Evolutionary conservation across 2,888 invertebrate species (phyloP).

Genomic region (Andrena flavipes): DNA sequence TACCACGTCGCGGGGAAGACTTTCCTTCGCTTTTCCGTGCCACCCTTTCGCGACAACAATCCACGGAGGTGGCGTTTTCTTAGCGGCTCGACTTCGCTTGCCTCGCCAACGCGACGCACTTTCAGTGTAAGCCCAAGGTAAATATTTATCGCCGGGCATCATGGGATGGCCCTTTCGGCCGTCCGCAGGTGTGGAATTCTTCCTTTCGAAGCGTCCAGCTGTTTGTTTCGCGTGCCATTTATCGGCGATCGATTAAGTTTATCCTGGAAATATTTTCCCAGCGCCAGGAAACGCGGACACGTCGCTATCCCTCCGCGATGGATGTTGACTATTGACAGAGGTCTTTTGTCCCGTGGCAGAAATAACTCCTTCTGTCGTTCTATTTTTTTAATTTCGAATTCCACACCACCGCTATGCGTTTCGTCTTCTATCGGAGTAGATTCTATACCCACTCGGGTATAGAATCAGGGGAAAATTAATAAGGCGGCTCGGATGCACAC

Average conservation of each 20-base stretch:
- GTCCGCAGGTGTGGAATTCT: constrained; percentile 21
- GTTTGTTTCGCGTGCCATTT: constrained; percentile 35
- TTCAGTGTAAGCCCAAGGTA: constrained; percentile 71
- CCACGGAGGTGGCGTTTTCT: constrained; percentile 60
- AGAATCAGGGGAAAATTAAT: constrained; percentile 42
- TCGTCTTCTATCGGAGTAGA: constrained; percentile 17
- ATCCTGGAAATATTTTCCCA: constrained; percentile 48
- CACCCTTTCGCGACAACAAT: constrained; percentile 54
- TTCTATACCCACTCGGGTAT: constrained; percentile 17
- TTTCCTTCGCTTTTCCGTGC: constrained; percentile 47
- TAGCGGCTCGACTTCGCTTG: constrained; percentile 61
- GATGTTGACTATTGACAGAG: neutral
- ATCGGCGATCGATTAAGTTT: constrained; percentile 52
- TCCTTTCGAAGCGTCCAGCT: constrained; percentile 21
- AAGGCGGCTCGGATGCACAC: constrained; percentile 23
- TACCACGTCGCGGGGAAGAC: constrained; percentile 60
- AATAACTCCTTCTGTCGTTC: constrained; percentile 8
- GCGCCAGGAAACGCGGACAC: neutral
- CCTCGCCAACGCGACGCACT: constrained; percentile 62
- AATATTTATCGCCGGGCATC: constrained; percentile 78
- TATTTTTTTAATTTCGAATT: constrained; percentile 7
- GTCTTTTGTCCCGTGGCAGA: neutral
- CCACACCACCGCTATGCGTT: constrained; percentile 4
- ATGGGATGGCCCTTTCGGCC: constrained; percentile 63
- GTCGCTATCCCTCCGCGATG: neutral